Percentiles rank a stretch among this genome's conserved stretches.
Conservation (phyloP, 2,113 vertebrate species). For the Hylia prasina region DNA sequence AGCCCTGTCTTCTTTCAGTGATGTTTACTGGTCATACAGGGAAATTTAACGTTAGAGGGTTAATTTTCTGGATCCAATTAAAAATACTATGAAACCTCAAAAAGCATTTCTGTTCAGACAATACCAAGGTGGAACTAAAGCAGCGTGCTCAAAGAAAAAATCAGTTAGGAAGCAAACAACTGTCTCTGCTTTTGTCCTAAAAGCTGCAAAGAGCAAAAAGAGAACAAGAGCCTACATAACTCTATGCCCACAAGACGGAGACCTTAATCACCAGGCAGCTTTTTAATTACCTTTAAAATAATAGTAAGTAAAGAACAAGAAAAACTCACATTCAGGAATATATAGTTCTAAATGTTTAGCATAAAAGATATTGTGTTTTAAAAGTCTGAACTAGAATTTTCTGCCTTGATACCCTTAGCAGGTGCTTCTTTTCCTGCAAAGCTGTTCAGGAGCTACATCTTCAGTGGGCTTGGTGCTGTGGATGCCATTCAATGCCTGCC, state of each 20-base stretch:
- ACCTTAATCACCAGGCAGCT: background rate
- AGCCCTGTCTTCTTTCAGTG: background rate
- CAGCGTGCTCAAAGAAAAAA: background rate
- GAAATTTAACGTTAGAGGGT: background rate
- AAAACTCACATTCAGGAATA: background rate
- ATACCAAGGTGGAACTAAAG: background rate
- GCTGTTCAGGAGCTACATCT: background rate
- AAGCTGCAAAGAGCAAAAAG: background rate
- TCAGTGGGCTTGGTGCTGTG: background rate
- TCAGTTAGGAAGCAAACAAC: background rate
- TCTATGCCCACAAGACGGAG: background rate
- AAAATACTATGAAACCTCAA: background rate
- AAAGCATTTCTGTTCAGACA: background rate
- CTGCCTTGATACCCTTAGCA: background rate
- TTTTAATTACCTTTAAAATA: background rate
- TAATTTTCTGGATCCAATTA: background rate
- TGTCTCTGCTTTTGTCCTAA: background rate
- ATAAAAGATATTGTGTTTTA: background rate
- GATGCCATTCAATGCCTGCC: background rate
- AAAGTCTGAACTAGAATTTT: background rate
- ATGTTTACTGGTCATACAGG: background rate
- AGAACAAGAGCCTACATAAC: accelerated
- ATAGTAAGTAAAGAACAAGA: background rate
- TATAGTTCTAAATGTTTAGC: background rate
- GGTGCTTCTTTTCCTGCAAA: background rate